Evolutionary conservation across 1,140 invertebrate species (phyloP), one percentile per base, ranked within the genome.

Genomic region (Drosophila jambulina): DNA sequence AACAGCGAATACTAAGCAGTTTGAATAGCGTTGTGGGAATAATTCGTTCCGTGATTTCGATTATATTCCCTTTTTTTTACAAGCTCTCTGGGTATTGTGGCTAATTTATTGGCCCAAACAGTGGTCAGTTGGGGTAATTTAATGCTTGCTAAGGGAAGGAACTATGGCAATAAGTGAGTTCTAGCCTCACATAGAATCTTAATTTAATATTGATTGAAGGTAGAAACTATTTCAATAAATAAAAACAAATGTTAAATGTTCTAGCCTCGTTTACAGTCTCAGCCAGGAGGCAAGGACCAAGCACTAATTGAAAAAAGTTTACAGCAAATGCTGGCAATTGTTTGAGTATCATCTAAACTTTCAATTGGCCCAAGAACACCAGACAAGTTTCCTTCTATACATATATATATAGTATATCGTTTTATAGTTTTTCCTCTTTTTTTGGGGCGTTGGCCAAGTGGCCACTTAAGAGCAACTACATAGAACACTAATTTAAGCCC

Each of bases 271-370:
- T n/a, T 53, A 29, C 32, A 27, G 27, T 21, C 60, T 27, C 48
- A 29, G 32, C 21, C 9, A 4, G 13, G 12, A 61, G 32, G 23
- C 23, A 13, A n/a, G 61, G 15, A 69, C 46, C 38, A 19, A 25
- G 13, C 23, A 65, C 56, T 83, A 83, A 83, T 82, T 83, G 63
- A 82, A 83, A 82, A 72, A 70, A 79, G 61, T 78, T 82, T 29
- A 51, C 53, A 60, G 34, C 53, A 51, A 72, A 72, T 71, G 34
- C 43, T 34, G 54, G 57, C 57, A 54, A 79, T 60, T 62, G 62
- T 69, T 65, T 46, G 69, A 82, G 79, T 75, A 69, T 53, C 51
- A 67, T 48, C 51, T 19, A 78, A 78, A 82, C 54, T 82, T 82
- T 75, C 60, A 69, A 75, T 75, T 75, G 67, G 42, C 53, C 69